These are phyloP conservation scores for Epizoanthus fatuus DNA, from an alignment of 92 coral and sea anemone species.

Conservation along the genomic window DNA sequence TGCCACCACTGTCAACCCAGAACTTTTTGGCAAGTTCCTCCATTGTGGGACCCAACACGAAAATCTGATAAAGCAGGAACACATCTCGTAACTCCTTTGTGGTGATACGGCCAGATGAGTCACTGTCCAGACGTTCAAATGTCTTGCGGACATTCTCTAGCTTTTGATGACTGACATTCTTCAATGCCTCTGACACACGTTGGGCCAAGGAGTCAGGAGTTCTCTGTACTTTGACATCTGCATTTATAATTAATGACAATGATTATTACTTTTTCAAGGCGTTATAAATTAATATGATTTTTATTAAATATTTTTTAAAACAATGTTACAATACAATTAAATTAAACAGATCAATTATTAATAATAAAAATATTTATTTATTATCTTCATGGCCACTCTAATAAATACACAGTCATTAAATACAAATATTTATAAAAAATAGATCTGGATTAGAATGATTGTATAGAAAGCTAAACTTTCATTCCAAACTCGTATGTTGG, in stretches of 20 bases:
- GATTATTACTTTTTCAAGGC: no score
- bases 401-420: no score
- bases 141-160: slow-evolving; percentile 61
- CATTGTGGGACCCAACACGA: slow-evolving; percentile 78
- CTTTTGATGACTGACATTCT: slow-evolving; percentile 65
- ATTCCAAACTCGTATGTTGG: slow-evolving; percentile 37
- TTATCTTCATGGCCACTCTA: no score
- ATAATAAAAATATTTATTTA: no score
- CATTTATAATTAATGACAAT: not conserved
- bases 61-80: slow-evolving; percentile 70
- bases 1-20: slow-evolving; percentile 63
- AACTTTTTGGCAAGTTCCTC: slow-evolving; percentile 72
- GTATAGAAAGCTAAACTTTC: not conserved
- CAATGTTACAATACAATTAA: no score
- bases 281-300: no score
- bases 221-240: slow-evolving; percentile 43
- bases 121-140: slow-evolving; percentile 68
- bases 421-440: no score
- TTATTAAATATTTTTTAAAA: no score
- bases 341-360: no score
- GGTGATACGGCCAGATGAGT: slow-evolving; percentile 76
- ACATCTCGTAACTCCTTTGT: slow-evolving; percentile 71
- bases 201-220: slow-evolving; percentile 56
- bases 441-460: no score
- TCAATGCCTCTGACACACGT: slow-evolving; percentile 67